A percentile compares a stretch with the other conserved stretches of the same genome.
These are phyloP conservation scores for Nasua narica DNA, from an alignment of 2,797 vertebrate species.

Conservation along the genomic window DNA sequence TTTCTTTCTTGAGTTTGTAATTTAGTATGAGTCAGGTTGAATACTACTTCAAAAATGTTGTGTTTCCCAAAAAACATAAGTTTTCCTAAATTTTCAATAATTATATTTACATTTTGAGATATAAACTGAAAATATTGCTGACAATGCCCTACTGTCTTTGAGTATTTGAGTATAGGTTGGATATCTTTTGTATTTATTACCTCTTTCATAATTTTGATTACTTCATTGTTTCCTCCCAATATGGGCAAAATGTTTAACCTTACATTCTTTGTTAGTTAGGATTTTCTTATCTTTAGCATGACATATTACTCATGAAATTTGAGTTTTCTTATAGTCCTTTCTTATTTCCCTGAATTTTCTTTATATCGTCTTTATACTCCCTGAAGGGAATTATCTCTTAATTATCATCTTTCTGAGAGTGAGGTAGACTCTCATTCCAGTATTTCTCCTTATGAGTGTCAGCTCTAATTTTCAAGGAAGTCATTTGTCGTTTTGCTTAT, in stretches of 20 bases:
- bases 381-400: not conserved
- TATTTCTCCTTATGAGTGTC: not conserved
- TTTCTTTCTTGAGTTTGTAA: slow-evolving; percentile 4
- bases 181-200: not conserved
- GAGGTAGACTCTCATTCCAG: not conserved
- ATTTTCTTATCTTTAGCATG: not conserved
- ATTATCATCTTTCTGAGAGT: not conserved
- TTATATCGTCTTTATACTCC: not conserved
- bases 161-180: not conserved
- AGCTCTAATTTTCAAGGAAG: not conserved
- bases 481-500: not conserved
- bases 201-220: not conserved
- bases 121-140: not conserved
- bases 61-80: not conserved
- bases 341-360: not conserved
- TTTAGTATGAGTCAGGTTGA: not conserved
- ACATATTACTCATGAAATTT: not conserved
- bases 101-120: not conserved
- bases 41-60: not conserved
- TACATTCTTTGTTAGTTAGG: not conserved
- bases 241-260: not conserved
- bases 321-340: not conserved
- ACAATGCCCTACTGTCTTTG: not conserved
- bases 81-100: not conserved
- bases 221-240: not conserved